Conservation (phyloP, 2,888 invertebrate genomes). For the Neoscelio sp. region DNA sequence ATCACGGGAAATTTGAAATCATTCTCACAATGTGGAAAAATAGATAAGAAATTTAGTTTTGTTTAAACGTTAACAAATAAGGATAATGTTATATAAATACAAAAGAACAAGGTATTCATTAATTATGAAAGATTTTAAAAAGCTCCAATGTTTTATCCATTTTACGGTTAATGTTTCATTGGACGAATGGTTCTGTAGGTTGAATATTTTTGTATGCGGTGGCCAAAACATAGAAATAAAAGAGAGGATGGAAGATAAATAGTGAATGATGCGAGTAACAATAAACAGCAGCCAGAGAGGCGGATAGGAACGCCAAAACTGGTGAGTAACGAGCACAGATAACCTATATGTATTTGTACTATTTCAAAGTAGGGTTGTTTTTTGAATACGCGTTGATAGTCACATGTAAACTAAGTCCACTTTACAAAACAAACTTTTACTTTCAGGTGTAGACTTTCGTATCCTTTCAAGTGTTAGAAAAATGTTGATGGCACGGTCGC, state of each 20-base stretch:
- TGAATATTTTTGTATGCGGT: constrained; percentile 46
- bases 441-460: neutral
- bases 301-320: constrained; percentile 72
- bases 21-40: too few species aligned
- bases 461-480: constrained; percentile 23
- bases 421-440: constrained; percentile 6
- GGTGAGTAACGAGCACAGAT: constrained; percentile 76
- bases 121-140: too few species aligned
- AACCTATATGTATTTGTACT: constrained; percentile 74
- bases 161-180: too few species aligned
- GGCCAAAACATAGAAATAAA: constrained; percentile 60
- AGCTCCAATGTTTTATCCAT: too few species aligned
- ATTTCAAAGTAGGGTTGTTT: constrained; percentile 40
- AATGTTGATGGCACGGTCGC: constrained; percentile 23
- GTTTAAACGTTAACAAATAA: too few species aligned
- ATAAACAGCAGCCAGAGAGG: constrained; percentile 68
- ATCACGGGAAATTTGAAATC: too few species aligned
- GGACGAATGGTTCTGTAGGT: too few species aligned
- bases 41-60: too few species aligned
- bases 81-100: too few species aligned
- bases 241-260: constrained; percentile 38
- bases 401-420: constrained; percentile 15
- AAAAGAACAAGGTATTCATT: too few species aligned
- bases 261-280: constrained; percentile 63
- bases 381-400: constrained; percentile 50